Conservation (phyloP, 2,113 vertebrate genomes). For the Sylvia atricapilla region DNA sequence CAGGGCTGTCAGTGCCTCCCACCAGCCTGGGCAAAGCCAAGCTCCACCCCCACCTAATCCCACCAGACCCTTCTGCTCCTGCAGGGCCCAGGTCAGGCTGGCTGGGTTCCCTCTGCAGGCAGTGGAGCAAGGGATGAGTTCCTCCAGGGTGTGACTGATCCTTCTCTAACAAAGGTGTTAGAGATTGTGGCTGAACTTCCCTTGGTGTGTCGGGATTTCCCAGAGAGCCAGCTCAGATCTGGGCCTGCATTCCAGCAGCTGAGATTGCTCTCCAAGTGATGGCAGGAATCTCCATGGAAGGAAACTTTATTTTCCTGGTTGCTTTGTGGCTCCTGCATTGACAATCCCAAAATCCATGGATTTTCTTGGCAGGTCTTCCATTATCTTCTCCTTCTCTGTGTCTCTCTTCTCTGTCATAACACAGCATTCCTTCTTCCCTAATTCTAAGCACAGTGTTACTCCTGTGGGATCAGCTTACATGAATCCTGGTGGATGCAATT, state of each 20-base stretch:
- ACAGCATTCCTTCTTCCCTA: neutral
- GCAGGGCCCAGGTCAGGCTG: neutral
- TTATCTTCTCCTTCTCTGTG: neutral
- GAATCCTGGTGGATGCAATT: neutral
- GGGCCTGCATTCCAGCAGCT: neutral
- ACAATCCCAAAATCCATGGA: neutral
- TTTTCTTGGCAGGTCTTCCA: neutral
- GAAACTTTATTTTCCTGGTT: neutral
- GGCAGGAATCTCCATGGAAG: neutral
- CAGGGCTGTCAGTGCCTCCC: neutral
- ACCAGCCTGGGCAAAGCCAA: neutral
- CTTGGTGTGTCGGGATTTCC: neutral
- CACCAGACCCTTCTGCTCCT: neutral
- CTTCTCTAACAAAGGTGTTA: neutral
- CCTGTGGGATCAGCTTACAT: neutral
- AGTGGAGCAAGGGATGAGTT: neutral
- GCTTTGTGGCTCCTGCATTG: neutral
- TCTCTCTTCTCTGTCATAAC: neutral
- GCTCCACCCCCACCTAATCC: neutral
- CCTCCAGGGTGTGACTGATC: neutral
- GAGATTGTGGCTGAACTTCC: neutral
- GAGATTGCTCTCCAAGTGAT: neutral
- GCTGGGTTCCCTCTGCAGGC: neutral
- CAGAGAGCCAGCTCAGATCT: neutral
- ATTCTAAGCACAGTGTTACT: neutral